A percentile compares a stretch with the other conserved stretches of the same genome.
These are phyloP conservation scores for Trichogramma pretiosum DNA, from an alignment of 1,140 invertebrate species.

Conservation along the genomic window DNA sequence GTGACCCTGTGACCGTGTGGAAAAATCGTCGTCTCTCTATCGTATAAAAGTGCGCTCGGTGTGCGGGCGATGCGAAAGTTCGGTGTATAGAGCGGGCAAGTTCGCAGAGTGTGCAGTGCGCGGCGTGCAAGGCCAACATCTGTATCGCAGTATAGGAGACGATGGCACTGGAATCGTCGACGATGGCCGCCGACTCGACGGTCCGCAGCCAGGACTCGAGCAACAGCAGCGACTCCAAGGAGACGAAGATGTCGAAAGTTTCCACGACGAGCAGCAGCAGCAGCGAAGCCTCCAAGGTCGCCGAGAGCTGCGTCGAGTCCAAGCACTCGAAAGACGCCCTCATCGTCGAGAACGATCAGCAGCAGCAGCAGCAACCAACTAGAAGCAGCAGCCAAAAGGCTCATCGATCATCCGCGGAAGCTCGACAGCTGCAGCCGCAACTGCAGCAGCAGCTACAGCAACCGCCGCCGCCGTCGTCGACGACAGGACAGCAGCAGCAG, in stretches of 20 bases:
- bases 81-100: no score
- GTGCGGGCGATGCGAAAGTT: not conserved
- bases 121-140: not conserved
- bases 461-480: slow-evolving; percentile 32
- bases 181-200: slow-evolving; percentile 35
- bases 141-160: not conserved
- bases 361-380: slow-evolving; percentile 20
- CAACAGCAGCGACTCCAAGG: slow-evolving; percentile 32
- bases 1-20: no score
- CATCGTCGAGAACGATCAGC: slow-evolving; percentile 24
- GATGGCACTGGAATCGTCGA: slow-evolving; percentile 24
- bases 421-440: slow-evolving; percentile 5
- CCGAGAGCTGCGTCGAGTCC: slow-evolving; percentile 33
- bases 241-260: slow-evolving; percentile 26
- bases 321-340: slow-evolving; percentile 39
- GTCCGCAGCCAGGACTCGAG: slow-evolving; percentile 40
- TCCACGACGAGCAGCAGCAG: no score
- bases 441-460: slow-evolving; percentile 8
- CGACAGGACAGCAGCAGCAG: slow-evolving; percentile 21
- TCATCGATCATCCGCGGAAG: slow-evolving; percentile 31
- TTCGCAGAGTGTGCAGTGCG: no score
- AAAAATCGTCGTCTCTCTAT: no score
- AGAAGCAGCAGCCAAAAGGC: slow-evolving; percentile 40
- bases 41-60: no score
- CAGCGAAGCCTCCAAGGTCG: slow-evolving; percentile 27